Base-by-base conservation (phyloP, 2,888 invertebrate species). In the Catocala sponsa region DNA sequence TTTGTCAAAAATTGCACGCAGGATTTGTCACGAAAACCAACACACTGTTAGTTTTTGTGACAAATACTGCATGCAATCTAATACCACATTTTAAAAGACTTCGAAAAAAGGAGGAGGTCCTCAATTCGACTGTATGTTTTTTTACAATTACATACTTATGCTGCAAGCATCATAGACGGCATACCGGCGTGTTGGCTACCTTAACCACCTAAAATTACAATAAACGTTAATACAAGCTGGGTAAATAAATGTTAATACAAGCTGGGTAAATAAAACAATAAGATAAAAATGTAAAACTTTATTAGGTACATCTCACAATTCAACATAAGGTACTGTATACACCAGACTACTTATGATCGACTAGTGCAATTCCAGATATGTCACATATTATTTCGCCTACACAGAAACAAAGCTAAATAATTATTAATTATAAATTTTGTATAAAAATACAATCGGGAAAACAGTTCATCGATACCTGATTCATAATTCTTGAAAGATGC, bases 221-320 rank as follows among this genome's bases (percentile, higher is more conserved):
- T 25, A 25, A 15, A 38, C 2, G 38, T 38, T 9, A 1, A 38
- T 38, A 38, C n/a, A n/a, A n/a, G n/a, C n/a, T n/a, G n/a, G n/a
- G n/a, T n/a, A n/a, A 15, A 15, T 15, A 15, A 25, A 38, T 38
- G 38, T 38, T 10, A 5, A 38, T 38, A 38, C 10, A 38, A 46
- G 13, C n/a, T 6, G 15, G 54, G 41, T 35, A 42, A 15, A 59
- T 54, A 53, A 63, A 71, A 58, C 6, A 65, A 32, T 50, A 63
- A 59, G 73, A 73, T 78, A 87, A 88, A 91, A 90, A 90, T 88
- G 90, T 91, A 91, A 91, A 91, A 89, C 83, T 91, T 91, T 90
- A 90, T 90, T 91, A n/a, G n/a, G n/a, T n/a, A 82, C 84, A 88
- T 84, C 83, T 79, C 74, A 77, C 80, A 81, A 80, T 77, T 73